Evolutionary conservation across 37 sponge, comb jelly and placozoan genomes (phyloP), one percentile per base, ranked within the genome.

Genomic region (Hexactinellida sp.): DNA sequence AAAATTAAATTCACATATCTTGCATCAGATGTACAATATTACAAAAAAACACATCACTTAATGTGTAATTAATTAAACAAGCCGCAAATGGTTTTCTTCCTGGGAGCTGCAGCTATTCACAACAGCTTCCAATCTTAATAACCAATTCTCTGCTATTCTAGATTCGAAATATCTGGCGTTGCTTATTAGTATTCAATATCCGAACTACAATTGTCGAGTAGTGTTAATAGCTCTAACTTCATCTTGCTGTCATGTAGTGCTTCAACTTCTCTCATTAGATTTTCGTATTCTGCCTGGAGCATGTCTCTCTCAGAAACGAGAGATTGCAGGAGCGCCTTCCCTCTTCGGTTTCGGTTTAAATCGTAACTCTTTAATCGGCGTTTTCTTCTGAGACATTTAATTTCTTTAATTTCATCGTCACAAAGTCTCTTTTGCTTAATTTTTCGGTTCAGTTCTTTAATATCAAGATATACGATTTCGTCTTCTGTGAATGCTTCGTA

Each of bases 401-500:
- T 63, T n/a, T 63, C 76, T 63, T 63, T 63, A 7, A 63, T 63
- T 63, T 63, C 76, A 23, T 63, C 76, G 5, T 63, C 76, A n/a
- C 76, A 63, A 21, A 63, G 13, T n/a, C 30, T 63, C 30, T 63
- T 63, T n/a, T 63, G 76, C 13, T 63, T 63, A 28, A 63, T 63
- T 63, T 63, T 63, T 28, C 34, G 3, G 34, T 63, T 63, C 30
- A 63, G 30, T 28, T 63, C 76, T 63, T 63, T 63, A 32, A 63
- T 63, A 63, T 63, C 76, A n/a, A 63, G 76, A n/a, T 63, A 63
- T 23, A 63, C 76, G 25, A 63, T 63, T 63, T 63, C 76, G 5
- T 63, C 32, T 63, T 63, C 76, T 63, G 76, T 63, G 76, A 63
- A 63, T 63, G 76, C 5, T 63, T 63, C 76, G 34, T 63, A 63